Evolutionary conservation across 2,888 invertebrate species (phyloP).

Genomic region (Ernsta delagoae): DNA sequence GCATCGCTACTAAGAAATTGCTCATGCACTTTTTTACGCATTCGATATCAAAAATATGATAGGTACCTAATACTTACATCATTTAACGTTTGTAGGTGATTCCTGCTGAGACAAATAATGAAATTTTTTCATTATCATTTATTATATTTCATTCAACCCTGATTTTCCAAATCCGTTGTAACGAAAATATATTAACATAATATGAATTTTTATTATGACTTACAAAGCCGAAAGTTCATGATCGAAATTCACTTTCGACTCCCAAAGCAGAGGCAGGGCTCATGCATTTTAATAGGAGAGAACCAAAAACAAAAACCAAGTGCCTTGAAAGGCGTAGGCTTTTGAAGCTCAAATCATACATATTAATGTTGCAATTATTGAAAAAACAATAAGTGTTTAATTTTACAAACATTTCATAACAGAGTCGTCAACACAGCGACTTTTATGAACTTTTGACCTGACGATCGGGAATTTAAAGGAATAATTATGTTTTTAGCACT

Average conservation of each 20-base stretch:
- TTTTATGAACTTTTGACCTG: background rate
- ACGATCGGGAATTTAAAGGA: too few species aligned
- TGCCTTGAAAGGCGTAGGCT: constrained; percentile 69
- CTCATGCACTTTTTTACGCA: constrained; percentile 56
- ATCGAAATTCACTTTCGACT: constrained; percentile 29
- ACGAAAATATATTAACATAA: too few species aligned
- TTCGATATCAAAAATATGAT: constrained; percentile 34
- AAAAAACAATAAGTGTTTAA: constrained; percentile 75
- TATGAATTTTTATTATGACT: too few species aligned
- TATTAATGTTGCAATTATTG: constrained; percentile 78
- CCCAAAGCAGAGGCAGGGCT: constrained; percentile 42
- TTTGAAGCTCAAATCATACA: constrained; percentile 70
- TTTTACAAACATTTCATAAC: constrained; percentile 66
- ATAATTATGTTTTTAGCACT: too few species aligned
- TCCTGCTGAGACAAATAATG: background rate
- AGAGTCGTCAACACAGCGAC: background rate
- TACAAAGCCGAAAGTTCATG: constrained; percentile 17
- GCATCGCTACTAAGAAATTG: constrained; percentile 56
- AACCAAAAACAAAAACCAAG: constrained; percentile 76
- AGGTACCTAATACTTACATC: constrained; percentile 21
- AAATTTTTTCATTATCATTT: too few species aligned
- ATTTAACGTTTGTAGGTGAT: constrained; percentile 1
- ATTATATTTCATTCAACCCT: too few species aligned
- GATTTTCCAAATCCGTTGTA: too few species aligned
- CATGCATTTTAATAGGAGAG: constrained; percentile 71